Percentiles rank a stretch among this genome's conserved stretches.
phyloP scores from a whole-genome alignment of 2,888 invertebrate genomes.

The Craniophora ligustri region DNA sequence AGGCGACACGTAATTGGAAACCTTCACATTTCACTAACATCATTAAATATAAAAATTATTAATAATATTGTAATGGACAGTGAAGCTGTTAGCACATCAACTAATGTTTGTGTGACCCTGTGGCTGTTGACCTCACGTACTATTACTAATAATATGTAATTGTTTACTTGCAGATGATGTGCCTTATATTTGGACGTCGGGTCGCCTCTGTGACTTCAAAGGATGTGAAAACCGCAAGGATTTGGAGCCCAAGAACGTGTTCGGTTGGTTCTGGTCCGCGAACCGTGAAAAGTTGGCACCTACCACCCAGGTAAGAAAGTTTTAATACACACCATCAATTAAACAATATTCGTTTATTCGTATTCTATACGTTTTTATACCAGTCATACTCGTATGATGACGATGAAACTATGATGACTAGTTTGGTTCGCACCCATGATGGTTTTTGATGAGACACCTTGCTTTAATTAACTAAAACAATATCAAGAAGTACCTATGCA shows the following conservation, averaged over 20 bases:
- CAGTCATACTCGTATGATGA: too few species aligned
- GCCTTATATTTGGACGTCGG: constrained; percentile 98
- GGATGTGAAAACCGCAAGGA: constrained; percentile 96
- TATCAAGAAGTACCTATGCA: too few species aligned
- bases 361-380: too few species aligned
- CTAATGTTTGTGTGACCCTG: constrained; percentile 33
- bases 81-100: constrained; percentile 37
- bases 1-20: constrained; percentile 46
- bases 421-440: too few species aligned
- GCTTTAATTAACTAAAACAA: too few species aligned
- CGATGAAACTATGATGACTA: too few species aligned
- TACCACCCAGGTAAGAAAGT: constrained; percentile 90
- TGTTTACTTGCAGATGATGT: constrained; percentile 91
- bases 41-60: constrained; percentile 27
- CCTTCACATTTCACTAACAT: constrained; percentile 51
- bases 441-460: too few species aligned
- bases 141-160: constrained; percentile 12
- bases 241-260: constrained; percentile 94
- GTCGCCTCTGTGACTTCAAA: constrained; percentile 97
- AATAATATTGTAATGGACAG: constrained; percentile 47
- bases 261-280: constrained; percentile 98
- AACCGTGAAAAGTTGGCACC: constrained; percentile 95
- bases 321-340: too few species aligned
- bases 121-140: constrained; percentile 16
- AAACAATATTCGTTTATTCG: too few species aligned